Conservation (phyloP, 2,888 invertebrate species). For the Cinara cedri region DNA sequence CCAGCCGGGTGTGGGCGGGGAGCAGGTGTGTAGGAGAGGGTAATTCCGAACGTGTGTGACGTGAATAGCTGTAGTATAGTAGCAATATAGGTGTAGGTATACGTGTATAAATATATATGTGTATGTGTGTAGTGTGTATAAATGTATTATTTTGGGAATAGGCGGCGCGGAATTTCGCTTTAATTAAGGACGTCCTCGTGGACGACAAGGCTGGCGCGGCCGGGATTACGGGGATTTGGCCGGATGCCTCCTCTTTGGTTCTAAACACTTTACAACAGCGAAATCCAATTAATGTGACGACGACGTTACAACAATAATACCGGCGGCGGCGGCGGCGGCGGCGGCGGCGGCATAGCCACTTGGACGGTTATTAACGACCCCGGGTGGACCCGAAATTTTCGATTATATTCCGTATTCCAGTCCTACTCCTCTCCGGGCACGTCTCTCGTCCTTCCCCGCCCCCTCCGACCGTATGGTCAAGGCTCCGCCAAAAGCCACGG, state of each 20-base stretch:
- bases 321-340: too few relatives aligned
- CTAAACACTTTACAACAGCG: constrained; percentile 54
- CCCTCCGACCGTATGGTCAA: background rate
- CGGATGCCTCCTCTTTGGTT: constrained; percentile 46
- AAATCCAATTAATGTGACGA: constrained; percentile 57
- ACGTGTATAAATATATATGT: background rate
- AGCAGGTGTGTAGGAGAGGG: background rate
- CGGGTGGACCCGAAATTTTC: constrained; percentile 44
- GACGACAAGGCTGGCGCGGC: constrained; percentile 26
- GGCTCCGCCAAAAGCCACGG: background rate
- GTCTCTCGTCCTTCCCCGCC: background rate
- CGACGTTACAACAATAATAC: constrained; percentile 56
- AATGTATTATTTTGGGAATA: background rate
- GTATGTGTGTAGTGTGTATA: background rate
- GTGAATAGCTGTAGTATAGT: background rate
- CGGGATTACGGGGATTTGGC: constrained; percentile 56
- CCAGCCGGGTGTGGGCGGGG: background rate
- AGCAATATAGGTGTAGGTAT: background rate
- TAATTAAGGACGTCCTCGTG: constrained; percentile 56
- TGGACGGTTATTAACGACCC: constrained; percentile 54
- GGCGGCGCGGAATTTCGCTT: constrained; percentile 53
- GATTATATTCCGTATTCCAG: constrained; percentile 28
- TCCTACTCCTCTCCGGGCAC: background rate
- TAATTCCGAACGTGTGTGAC: background rate
- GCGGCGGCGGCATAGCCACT: constrained; percentile 45